These are phyloP conservation scores for Amiota minor DNA, from an alignment of 2,888 invertebrate species.

Conservation along the genomic window DNA sequence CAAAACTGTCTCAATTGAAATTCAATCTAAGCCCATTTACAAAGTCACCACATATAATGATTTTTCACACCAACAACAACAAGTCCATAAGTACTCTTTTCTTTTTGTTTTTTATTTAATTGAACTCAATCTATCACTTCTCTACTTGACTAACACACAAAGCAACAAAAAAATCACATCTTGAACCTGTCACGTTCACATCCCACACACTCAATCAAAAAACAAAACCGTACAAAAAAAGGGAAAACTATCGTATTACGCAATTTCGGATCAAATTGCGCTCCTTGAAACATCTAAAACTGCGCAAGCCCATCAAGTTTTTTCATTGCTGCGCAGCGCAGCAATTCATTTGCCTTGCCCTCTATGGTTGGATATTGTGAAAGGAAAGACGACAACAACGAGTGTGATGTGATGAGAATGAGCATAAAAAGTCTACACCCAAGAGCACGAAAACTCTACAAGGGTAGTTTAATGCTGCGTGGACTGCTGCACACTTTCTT, in stretches of 20 bases:
- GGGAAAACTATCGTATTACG: slow-evolving; percentile 21
- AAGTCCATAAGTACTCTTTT: no score
- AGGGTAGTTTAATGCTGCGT: slow-evolving; percentile 7
- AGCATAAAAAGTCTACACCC: slow-evolving; percentile 13
- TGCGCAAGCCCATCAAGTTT: slow-evolving; percentile 16
- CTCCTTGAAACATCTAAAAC: slow-evolving; percentile 4
- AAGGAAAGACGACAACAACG: neutral
- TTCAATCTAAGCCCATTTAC: no score
- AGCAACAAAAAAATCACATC: slow-evolving; percentile 7
- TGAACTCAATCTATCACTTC: neutral
- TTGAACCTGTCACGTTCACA: slow-evolving; percentile 22
- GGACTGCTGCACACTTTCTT: slow-evolving; percentile 24
- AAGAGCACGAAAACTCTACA: slow-evolving; percentile 23
- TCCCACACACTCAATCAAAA: neutral
- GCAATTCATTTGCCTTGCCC: neutral
- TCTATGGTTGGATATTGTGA: no score
- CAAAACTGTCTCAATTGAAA: no score
- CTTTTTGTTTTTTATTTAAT: no score
- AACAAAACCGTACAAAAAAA: neutral
- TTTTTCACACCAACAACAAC: no score
- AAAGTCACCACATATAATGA: no score
- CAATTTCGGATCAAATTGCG: slow-evolving; percentile 22
- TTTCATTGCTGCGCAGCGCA: neutral
- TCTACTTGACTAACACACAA: slow-evolving; percentile 1
- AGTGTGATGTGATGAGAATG: neutral